Evolutionary conservation across 2,113 vertebrate genomes (phyloP).

Genomic region (Maylandia zebra): DNA sequence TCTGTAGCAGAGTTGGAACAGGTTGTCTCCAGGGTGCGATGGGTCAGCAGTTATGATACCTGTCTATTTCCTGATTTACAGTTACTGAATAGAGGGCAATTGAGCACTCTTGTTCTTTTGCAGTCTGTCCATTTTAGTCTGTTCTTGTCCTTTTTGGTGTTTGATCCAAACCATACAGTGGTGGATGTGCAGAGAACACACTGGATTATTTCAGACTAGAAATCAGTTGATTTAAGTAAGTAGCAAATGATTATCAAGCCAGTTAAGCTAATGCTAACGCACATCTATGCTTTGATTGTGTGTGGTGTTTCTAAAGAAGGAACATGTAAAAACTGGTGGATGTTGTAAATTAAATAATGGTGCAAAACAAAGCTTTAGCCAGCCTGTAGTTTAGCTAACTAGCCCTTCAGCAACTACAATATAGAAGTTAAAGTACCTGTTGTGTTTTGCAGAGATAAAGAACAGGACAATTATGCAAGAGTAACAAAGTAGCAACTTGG

Average conservation of each 20-base stretch:
- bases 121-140: neutral
- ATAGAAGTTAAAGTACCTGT: neutral
- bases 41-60: neutral
- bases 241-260: neutral
- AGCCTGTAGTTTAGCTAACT: neutral
- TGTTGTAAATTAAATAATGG: neutral
- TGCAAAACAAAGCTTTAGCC: neutral
- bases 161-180: neutral
- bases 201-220: neutral
- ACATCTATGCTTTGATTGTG: neutral
- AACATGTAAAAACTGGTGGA: neutral
- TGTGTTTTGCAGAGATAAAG: neutral
- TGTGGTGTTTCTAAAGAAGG: neutral
- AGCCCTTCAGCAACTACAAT: neutral
- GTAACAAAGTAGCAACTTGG: neutral
- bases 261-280: neutral
- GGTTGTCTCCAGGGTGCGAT: neutral
- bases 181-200: neutral
- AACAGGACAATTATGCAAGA: neutral
- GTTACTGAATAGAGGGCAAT: neutral
- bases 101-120: rapidly evolving
- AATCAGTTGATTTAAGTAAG: neutral
- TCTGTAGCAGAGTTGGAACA: neutral
- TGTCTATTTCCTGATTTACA: neutral
- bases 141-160: neutral